phyloP scores from a whole-genome alignment of 2,888 invertebrate species.

The Chrysotoxum bicinctum region DNA sequence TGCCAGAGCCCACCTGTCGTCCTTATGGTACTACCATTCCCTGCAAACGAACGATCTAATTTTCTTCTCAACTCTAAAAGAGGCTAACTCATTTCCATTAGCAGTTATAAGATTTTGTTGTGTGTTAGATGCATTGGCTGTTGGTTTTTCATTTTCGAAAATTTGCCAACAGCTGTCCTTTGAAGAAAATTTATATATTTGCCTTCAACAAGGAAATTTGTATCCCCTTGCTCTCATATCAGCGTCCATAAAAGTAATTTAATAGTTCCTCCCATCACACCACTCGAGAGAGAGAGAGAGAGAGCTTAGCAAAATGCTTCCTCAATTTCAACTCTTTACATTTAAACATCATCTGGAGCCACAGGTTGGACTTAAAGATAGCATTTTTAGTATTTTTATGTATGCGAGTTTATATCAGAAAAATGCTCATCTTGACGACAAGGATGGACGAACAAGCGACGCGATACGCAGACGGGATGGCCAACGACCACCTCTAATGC shows the following conservation, averaged over 20 bases:
- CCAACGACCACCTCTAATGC: slow-evolving; percentile 69
- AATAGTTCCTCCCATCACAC: slow-evolving; percentile 48
- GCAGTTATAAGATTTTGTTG: neutral
- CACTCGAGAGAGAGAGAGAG: neutral
- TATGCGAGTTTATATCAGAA: slow-evolving; percentile 52
- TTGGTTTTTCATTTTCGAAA: neutral
- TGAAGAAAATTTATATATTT: slow-evolving; percentile 7
- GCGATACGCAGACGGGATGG: slow-evolving; percentile 1
- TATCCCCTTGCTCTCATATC: slow-evolving; percentile 43
- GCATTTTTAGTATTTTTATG: slow-evolving; percentile 41
- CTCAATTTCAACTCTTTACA: neutral
- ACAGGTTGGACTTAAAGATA: slow-evolving; percentile 23
- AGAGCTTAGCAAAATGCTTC: slow-evolving; percentile 10
- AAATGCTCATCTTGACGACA: slow-evolving; percentile 44
- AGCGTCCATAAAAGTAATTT: slow-evolving; percentile 64
- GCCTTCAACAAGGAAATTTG: slow-evolving; percentile 18
- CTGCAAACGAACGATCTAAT: slow-evolving; percentile 12
- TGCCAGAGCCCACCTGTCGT: slow-evolving; percentile 1
- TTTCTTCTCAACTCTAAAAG: slow-evolving; percentile 8
- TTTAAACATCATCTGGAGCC: slow-evolving; percentile 1
- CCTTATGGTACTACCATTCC: neutral
- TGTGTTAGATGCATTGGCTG: neutral
- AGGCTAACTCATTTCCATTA: slow-evolving; percentile 14
- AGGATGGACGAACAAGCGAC: slow-evolving; percentile 9
- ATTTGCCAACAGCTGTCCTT: slow-evolving; percentile 60